phyloP scores from a whole-genome alignment of 1,140 invertebrate species.

The Orchesella cincta region DNA sequence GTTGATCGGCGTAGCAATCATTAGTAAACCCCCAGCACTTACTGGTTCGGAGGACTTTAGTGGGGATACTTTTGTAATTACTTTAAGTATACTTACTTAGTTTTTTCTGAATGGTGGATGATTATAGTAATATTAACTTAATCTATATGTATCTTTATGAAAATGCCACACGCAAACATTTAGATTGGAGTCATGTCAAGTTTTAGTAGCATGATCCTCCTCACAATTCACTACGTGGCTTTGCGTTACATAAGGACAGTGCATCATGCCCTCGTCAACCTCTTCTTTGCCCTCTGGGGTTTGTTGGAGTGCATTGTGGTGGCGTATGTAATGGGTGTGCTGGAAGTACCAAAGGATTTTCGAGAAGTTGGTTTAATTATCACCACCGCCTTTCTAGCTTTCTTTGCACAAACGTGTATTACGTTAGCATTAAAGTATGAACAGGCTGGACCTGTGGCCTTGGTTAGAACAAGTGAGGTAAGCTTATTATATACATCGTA shows the following conservation, averaged over 20 bases:
- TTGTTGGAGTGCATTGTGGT: constrained; percentile 31
- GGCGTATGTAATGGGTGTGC: constrained; percentile 2
- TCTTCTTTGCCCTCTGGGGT: constrained; percentile 40
- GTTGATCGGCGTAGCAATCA: constrained; percentile 29
- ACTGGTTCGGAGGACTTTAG: constrained; percentile 13
- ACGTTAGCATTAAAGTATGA: constrained; percentile 45
- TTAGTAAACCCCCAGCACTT: constrained; percentile 30
- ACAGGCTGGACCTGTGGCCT: constrained; percentile 34
- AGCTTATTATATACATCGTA: not conserved
- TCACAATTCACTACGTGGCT: constrained; percentile 22
- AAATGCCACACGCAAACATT: not conserved
- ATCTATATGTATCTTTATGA: not conserved
- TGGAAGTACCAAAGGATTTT: constrained; percentile 15
- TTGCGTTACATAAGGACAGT: constrained; percentile 41
- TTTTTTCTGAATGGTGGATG: not conserved
- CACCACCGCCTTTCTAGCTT: constrained; percentile 33
- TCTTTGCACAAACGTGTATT: constrained; percentile 42
- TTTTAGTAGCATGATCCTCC: constrained; percentile 34
- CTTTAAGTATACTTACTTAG: not conserved
- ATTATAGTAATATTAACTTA: not conserved
- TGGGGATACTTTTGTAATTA: constrained; percentile 19
- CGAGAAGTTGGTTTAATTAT: constrained; percentile 30
- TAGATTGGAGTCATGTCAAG: constrained; percentile 25
- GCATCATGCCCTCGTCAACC: constrained; percentile 33
- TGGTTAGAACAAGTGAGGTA: constrained; percentile 31